These are phyloP conservation scores for Danionella dracula DNA, from an alignment of 2,797 vertebrate genomes.

Conservation along the genomic window DNA sequence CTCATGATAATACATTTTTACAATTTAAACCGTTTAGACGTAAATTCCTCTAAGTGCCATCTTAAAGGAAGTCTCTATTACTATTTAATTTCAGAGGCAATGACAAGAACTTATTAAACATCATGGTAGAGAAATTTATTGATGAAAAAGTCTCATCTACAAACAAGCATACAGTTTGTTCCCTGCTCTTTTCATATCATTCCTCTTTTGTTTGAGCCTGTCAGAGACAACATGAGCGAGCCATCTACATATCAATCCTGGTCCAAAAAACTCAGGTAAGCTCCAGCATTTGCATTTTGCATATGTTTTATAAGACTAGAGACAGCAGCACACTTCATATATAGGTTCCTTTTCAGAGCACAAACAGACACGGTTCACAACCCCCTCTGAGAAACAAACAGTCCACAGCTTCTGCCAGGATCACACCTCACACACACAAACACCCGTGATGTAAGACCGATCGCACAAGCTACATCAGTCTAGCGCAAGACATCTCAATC, in stretches of 20 bases:
- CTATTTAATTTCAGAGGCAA: no score
- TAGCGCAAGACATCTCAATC: constrained; percentile 30
- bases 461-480: constrained; percentile 22
- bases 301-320: constrained; percentile 17
- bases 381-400: constrained; percentile 51
- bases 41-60: no score
- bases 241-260: background rate
- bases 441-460: constrained; percentile 6
- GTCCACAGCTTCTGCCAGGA: constrained; percentile 44
- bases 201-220: no score
- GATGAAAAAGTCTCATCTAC: no score
- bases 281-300: constrained; percentile 18
- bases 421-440: constrained; percentile 36
- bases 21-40: no score
- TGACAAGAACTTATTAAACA: no score
- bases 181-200: no score
- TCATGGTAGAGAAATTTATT: no score
- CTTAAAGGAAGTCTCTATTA: no score
- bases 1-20: no score
- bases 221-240: constrained; percentile 11
- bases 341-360: constrained; percentile 52
- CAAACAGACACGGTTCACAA: constrained; percentile 51
- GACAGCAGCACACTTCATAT: constrained; percentile 44
- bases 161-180: no score
- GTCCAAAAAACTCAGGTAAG: constrained; percentile 10